phyloP scores from a whole-genome alignment of 30 jellyfish, hydroid and myxozoan species.

The Chrysaora quinquecirrha region DNA sequence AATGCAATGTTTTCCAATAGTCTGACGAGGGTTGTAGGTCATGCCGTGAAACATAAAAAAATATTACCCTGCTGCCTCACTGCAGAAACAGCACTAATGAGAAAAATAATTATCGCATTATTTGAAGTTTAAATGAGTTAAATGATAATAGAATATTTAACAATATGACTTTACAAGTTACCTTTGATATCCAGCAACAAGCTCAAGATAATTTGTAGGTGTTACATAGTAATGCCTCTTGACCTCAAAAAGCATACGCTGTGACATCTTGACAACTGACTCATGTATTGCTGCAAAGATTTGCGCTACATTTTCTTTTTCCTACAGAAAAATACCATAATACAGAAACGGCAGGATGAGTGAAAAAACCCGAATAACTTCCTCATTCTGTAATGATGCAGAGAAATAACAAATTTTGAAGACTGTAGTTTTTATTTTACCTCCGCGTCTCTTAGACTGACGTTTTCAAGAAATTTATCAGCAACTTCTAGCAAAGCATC shows the following conservation, averaged over 20 bases:
- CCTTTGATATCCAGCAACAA: conserved; percentile 94
- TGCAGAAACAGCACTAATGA: no score
- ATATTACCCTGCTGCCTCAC: no score
- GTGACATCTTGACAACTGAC: conserved; percentile 85
- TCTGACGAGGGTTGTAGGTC: no score
- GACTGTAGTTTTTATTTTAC: no score
- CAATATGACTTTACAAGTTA: no score
- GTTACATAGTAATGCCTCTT: conserved; percentile 94
- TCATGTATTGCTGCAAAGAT: conserved; percentile 87
- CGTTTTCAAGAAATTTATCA: conserved; percentile 80
- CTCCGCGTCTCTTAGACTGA: conserved; percentile 75
- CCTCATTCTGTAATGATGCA: no score
- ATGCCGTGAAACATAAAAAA: no score
- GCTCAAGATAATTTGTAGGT: conserved; percentile 96
- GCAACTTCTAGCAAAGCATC: conserved; percentile 98
- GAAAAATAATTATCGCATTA: background rate
- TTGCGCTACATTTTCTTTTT: conserved; percentile 68
- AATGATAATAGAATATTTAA: no score
- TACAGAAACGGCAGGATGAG: no score
- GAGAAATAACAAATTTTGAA: no score
- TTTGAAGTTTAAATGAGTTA: background rate
- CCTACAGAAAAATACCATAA: conserved; percentile 60
- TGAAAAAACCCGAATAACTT: no score
- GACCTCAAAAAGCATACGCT: conserved; percentile 88
- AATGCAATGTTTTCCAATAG: no score